phyloP scores from a whole-genome alignment of 2,888 invertebrate species.

The Chorisops tibialis region DNA sequence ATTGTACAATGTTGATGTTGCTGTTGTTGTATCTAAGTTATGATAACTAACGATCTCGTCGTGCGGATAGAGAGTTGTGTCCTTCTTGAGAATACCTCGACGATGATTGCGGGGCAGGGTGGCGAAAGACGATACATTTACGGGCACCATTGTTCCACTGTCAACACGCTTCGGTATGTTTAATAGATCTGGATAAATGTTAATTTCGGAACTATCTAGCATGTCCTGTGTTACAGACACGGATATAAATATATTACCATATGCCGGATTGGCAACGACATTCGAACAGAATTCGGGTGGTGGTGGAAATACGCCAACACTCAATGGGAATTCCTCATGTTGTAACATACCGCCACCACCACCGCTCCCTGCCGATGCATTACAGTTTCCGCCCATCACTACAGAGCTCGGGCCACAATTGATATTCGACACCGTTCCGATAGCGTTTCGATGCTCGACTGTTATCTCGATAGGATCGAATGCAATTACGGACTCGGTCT shows the following conservation, averaged over 20 bases:
- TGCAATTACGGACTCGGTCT: conserved; percentile 55
- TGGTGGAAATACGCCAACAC: conserved; percentile 55
- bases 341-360: conserved; percentile 25
- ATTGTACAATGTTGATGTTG: conserved; percentile 39
- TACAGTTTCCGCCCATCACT: neutral
- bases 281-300: conserved; percentile 60
- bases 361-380: conserved; percentile 14
- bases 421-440: conserved; percentile 38
- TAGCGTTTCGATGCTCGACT: conserved; percentile 52
- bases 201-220: conserved; percentile 57
- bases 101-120: conserved; percentile 53
- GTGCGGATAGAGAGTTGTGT: conserved; percentile 49
- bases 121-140: conserved; percentile 51
- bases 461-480: conserved; percentile 63
- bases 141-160: conserved; percentile 38
- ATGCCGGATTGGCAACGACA: conserved; percentile 49
- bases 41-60: conserved; percentile 51
- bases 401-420: conserved; percentile 25
- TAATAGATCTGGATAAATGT: conserved; percentile 77
- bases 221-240: conserved; percentile 74
- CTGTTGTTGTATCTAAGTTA: conserved; percentile 45
- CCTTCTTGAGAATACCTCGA: conserved; percentile 50
- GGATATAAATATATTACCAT: conserved; percentile 76
- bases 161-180: conserved; percentile 63
- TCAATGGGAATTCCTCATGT: conserved; percentile 52